Evolutionary conservation across 1,140 invertebrate genomes (phyloP).

Genomic region (Ceratina calcarata): DNA sequence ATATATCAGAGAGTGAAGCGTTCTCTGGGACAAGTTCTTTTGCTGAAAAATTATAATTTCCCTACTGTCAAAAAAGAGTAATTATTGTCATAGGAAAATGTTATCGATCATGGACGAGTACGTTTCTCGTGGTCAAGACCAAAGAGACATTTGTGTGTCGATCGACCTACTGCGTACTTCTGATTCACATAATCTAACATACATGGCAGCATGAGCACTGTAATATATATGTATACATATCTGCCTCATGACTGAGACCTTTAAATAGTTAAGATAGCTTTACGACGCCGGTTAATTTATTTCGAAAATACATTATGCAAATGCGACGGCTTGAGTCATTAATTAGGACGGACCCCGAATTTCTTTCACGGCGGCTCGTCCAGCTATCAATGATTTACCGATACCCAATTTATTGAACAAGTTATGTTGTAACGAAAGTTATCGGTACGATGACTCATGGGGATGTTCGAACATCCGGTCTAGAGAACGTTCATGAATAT

Average conservation of each 20-base stretch:
- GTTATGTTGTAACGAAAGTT: too few relatives aligned
- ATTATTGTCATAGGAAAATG: too few relatives aligned
- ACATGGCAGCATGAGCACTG: too few relatives aligned
- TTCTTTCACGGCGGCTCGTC: neutral
- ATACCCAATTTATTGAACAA: neutral
- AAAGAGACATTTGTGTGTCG: neutral
- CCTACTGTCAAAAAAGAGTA: too few relatives aligned
- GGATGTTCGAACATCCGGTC: too few relatives aligned
- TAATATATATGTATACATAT: neutral
- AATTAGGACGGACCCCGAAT: neutral
- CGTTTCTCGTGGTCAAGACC: too few relatives aligned
- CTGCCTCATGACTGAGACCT: neutral
- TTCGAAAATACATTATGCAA: slow-evolving; percentile 10
- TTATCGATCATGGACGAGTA: too few relatives aligned
- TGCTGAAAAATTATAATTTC: too few relatives aligned
- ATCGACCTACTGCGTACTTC: neutral
- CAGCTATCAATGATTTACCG: neutral
- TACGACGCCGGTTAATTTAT: neutral
- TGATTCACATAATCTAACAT: neutral
- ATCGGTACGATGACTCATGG: too few relatives aligned
- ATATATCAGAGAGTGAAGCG: too few relatives aligned
- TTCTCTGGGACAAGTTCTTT: too few relatives aligned
- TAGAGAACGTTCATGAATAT: too few relatives aligned
- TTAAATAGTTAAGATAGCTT: neutral
- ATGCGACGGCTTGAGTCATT: neutral